These are phyloP conservation scores for Turritopsis rubra DNA, from an alignment of 30 jellyfish, hydroid and myxozoan species.

Conservation along the genomic window DNA sequence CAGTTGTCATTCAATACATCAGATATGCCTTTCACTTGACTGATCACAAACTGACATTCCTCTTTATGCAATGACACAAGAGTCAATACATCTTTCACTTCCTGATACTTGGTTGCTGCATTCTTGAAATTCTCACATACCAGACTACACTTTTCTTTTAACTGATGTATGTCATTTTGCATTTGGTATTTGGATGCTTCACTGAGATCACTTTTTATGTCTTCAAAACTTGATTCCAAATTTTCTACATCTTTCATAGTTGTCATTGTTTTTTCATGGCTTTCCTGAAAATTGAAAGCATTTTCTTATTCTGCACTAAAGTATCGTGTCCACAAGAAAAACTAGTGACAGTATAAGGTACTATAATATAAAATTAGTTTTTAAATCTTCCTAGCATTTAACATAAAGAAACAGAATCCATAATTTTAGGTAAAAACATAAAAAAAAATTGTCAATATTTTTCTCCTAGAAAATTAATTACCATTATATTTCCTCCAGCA, in stretches of 20 bases:
- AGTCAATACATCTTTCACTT: not conserved
- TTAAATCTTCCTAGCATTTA: too few species aligned
- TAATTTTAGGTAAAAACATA: too few species aligned
- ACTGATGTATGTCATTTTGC: not conserved
- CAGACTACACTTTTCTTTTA: not conserved
- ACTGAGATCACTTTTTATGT: not conserved
- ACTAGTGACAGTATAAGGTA: too few species aligned
- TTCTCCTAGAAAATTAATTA: too few species aligned
- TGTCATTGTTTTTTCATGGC: not conserved
- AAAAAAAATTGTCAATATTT: too few species aligned
- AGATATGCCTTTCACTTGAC: not conserved
- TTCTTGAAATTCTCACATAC: not conserved
- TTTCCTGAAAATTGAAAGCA: not conserved
- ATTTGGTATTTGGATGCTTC: slow-evolving; percentile 4
- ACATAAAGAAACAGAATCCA: too few species aligned
- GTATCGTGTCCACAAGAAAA: too few species aligned
- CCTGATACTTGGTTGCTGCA: not conserved
- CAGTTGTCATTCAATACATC: not conserved
- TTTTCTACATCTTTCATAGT: not conserved
- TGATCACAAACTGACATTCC: not conserved
- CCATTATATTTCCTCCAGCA: too few species aligned
- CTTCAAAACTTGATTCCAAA: not conserved
- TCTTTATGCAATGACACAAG: not conserved
- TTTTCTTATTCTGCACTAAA: not conserved
- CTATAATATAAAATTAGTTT: too few species aligned